phyloP scores from a whole-genome alignment of 1,140 invertebrate genomes.

The Eriosoma lanigerum region DNA sequence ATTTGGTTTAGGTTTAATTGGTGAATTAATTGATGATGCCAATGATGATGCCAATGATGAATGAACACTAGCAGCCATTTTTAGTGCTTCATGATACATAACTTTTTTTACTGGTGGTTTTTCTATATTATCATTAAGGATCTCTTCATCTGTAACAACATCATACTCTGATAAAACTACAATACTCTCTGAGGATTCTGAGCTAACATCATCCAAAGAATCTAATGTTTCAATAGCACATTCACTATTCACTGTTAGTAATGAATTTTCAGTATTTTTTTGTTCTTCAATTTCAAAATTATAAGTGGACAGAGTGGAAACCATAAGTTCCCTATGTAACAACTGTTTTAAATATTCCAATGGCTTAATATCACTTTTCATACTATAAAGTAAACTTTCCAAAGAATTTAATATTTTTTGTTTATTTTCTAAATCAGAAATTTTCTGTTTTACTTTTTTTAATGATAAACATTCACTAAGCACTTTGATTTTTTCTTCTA shows the following conservation, averaged over 20 bases:
- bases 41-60: neutral
- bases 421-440: constrained; percentile 38
- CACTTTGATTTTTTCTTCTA: constrained; percentile 4
- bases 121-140: neutral
- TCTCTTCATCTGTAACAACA: constrained; percentile 11
- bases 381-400: constrained; percentile 9
- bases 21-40: neutral
- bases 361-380: constrained; percentile 36
- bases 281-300: neutral
- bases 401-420: constrained; percentile 3
- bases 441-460: constrained; percentile 35
- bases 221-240: constrained; percentile 24
- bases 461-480: constrained; percentile 37
- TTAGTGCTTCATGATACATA: constrained; percentile 4
- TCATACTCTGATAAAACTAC: constrained; percentile 31
- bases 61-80: neutral
- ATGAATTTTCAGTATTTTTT: neutral
- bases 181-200: constrained; percentile 20
- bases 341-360: constrained; percentile 38
- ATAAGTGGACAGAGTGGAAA: neutral
- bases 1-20: neutral
- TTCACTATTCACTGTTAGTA: neutral
- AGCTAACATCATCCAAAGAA: constrained; percentile 9
- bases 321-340: constrained; percentile 2
- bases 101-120: neutral